Evolutionary conservation across 2,113 vertebrate species (phyloP).

Genomic region (Halcyon malimbica): DNA sequence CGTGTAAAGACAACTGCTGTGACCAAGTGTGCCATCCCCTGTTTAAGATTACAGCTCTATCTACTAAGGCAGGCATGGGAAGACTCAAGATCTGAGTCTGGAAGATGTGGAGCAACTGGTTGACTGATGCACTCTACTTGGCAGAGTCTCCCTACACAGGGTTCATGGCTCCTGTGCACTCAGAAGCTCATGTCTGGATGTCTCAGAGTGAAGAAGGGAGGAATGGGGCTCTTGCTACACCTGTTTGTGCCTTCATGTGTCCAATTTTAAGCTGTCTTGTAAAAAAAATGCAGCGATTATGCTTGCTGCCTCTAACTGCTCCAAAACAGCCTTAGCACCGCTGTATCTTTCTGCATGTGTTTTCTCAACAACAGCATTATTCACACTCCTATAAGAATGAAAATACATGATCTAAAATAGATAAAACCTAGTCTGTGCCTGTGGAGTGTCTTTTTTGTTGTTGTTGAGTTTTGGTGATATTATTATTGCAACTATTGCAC

Average conservation of each 20-base stretch:
- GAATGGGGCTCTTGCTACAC: neutral
- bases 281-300: neutral
- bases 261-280: neutral
- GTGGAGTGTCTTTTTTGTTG: neutral
- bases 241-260: neutral
- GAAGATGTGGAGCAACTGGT: neutral
- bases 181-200: neutral
- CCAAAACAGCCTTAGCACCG: neutral
- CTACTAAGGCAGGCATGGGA: neutral
- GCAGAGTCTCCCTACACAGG: fast-evolving
- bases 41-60: neutral
- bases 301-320: neutral
- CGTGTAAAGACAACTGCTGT: neutral
- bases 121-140: neutral
- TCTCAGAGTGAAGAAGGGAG: neutral
- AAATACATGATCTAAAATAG: neutral
- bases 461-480: neutral
- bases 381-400: neutral
- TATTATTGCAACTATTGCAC: neutral
- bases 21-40: neutral
- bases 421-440: neutral
- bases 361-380: neutral
- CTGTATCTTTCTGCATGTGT: neutral
- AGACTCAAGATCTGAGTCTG: neutral
- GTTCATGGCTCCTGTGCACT: neutral